Base-by-base conservation (phyloP, 1,140 invertebrate species). In the Neomicropteryx cornuta region DNA sequence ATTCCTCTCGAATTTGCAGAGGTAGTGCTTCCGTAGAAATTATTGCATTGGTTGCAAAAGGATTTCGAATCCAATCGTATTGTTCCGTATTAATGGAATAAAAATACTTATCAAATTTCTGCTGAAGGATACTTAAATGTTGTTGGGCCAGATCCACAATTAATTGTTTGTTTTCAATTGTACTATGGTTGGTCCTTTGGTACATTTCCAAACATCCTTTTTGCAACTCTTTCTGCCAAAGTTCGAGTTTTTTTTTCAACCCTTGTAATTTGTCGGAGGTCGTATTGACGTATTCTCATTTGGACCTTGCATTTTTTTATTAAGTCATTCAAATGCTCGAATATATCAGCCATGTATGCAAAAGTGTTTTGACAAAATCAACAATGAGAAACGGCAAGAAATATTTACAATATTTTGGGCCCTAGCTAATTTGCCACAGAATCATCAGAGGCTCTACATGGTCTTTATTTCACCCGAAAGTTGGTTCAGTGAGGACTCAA, bases 271-370 rank as follows among this genome's bases (percentile, higher is more conserved):
- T 45, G 42, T 45, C 42, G 28, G 34, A 45, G 36, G 22, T 23
- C 31, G 37, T n/a, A n/a, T 41, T 39, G 42, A 42, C 33, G 33
- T 45, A 38, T 45, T 47, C 31, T 45, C 32, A 37, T 45, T 45
- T 34, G 17, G 20, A 20, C 32, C 40, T 44, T 47, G 45, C 35
- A 47, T 38, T 38, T 45, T 31, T 37, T 42, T 33, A 42, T 41
- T 37, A 39, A 41, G 39, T 44, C 39, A 38, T 45, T 44, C 32
- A 44, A 43, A 42, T 45, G 35, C 30, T 41, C 36, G 36, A 44
- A 38, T 43, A 45, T 43, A 41, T 47, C 42, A 44, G 47, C 44
- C 37, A 44, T 39, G 38, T 46, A 43, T 39, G 40, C 38, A 41
- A 47, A n/a, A n/a, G n/a, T n/a, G n/a, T n/a, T n/a, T n/a, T n/a